Conservation (phyloP, 2,113 vertebrate species). For the Protobothrops flavoviridis region DNA sequence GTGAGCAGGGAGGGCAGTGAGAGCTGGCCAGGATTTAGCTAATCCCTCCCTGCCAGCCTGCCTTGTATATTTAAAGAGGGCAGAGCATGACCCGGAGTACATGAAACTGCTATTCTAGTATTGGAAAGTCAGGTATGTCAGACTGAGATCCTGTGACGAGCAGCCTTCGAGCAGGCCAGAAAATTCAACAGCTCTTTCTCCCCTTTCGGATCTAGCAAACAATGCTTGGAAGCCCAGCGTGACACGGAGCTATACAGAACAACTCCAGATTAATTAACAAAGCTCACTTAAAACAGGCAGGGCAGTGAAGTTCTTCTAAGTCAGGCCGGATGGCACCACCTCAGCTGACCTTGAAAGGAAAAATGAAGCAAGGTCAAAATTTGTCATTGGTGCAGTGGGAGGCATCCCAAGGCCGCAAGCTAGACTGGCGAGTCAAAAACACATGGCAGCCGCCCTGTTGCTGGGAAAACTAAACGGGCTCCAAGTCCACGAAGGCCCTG, state of each 20-base stretch:
- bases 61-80: background rate
- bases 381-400: background rate
- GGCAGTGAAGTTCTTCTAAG: background rate
- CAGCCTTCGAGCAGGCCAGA: background rate
- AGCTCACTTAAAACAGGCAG: background rate
- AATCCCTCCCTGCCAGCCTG: background rate
- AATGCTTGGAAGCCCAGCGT: background rate
- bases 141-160: background rate
- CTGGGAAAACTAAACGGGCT: background rate
- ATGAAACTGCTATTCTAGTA: background rate
- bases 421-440: background rate
- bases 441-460: background rate
- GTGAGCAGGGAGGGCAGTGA: background rate
- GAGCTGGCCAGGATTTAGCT: background rate
- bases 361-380: background rate
- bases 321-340: background rate
- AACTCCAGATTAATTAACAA: background rate
- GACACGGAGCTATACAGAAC: background rate
- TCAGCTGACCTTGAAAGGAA: background rate
- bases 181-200: background rate
- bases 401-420: background rate
- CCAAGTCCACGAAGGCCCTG: background rate
- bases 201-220: background rate
- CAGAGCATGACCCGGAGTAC: background rate
- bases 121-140: background rate